Base-by-base conservation (phyloP, 2,797 vertebrate species). In the Ceryle rudis region DNA sequence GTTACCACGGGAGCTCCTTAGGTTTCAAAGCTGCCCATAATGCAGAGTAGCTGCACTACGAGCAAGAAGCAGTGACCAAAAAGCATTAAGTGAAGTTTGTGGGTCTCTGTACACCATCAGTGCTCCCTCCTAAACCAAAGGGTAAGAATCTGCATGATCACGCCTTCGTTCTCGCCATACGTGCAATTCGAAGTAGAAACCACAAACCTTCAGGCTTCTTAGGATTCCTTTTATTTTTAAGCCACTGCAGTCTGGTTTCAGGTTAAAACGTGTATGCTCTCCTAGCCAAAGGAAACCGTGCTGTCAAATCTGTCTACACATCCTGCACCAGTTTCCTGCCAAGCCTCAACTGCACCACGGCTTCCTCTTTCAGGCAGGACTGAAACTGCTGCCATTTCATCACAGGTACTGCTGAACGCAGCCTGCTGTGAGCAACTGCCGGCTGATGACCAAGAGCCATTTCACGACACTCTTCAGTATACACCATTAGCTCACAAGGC, bases 291-390 rank as follows among this genome's bases (percentile, higher is more conserved):
- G 84, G 74, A 96, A 96, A 69, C 60, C 14, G 14, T 26, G 64
- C 73, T 82, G 74, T 92, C 86, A 95, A 89, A 86, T 60, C 73
- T 91, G 70, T 61, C 75, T 65, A 21, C 44, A 6, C 71, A 96
- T 85, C 77, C 89, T 94, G 90, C 51, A 33, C 58, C 25, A 29
- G 3, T 22, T 95, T 97, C 94, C 96, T 95, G 86, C 29, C 29
- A 0, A 83, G 93, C 84, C 42, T 22, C 46, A 0, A 71, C 92
- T 94, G 84, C 91, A 81, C 58, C 66, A 33, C 4, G 12, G 31
- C 61, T 94, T 96, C 94, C 97, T 82, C 86, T 93, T 92, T 79
- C 57, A 77, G 41, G 14, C 77, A 31, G 80, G 16, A 20, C 52
- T 37, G n/a, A 71, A 94, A 65, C 61, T 39, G 78, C 73, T 88